Conservation (phyloP, 2,888 invertebrate species). For the Homarus gammarus region DNA sequence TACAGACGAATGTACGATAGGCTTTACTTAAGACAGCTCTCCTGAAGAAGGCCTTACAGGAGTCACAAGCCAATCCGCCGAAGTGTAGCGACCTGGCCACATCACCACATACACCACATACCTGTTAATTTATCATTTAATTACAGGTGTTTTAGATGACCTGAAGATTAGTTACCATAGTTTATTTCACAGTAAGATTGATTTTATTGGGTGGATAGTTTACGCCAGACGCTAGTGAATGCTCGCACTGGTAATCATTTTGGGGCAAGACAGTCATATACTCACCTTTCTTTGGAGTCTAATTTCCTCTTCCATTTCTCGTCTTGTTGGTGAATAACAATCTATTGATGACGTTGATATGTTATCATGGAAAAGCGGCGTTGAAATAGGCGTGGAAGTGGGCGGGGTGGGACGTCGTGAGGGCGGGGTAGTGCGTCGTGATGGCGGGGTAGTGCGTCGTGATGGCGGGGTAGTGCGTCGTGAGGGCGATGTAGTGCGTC, state of each 20-base stretch:
- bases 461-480: background rate
- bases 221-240: too few species aligned
- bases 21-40: conserved; percentile 79
- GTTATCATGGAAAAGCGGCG: too few species aligned
- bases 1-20: conserved; percentile 78
- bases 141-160: too few species aligned
- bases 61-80: conserved; percentile 79
- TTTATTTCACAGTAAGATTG: too few species aligned
- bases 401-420: background rate
- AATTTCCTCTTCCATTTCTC: background rate
- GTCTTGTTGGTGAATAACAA: background rate
- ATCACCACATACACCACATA: conserved; percentile 79
- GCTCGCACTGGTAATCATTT: too few species aligned
- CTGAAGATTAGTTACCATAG: too few species aligned
- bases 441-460: background rate
- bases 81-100: conserved; percentile 79
- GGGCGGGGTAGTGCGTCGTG: background rate
- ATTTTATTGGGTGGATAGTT: too few species aligned
- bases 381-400: background rate
- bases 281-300: background rate
- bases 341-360: background rate
- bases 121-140: background rate
- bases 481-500: background rate
- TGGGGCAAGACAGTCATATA: background rate
- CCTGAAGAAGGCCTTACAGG: conserved; percentile 79